Conservation (phyloP, 2,797 vertebrate genomes). For the Phalloptychus januarius region DNA sequence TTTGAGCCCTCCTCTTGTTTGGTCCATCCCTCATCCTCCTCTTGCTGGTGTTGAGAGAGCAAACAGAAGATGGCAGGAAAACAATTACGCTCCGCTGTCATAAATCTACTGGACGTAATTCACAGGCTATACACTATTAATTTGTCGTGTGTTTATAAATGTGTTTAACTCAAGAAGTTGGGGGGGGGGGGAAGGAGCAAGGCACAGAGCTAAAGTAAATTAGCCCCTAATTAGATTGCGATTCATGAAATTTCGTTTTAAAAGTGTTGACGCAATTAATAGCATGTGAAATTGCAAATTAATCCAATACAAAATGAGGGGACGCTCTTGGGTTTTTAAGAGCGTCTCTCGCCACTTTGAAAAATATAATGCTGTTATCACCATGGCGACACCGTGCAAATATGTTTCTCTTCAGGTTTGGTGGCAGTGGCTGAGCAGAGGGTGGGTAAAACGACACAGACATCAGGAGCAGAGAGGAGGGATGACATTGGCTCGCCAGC, state of each 20-base stretch:
- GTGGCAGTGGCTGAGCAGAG: slow-evolving; percentile 19
- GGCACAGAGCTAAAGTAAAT: slow-evolving; percentile 69
- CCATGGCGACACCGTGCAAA: slow-evolving; percentile 65
- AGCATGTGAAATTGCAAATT: slow-evolving; percentile 81
- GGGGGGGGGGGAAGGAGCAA: slow-evolving; percentile 31
- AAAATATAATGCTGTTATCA: slow-evolving; percentile 63
- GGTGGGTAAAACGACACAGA: slow-evolving; percentile 20
- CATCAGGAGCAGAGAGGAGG: slow-evolving; percentile 7
- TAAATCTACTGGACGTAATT: slow-evolving; percentile 77
- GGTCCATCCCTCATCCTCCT: slow-evolving; percentile 51
- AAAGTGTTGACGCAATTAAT: slow-evolving; percentile 81
- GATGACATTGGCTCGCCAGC: slow-evolving; percentile 39
- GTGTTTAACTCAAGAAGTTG: slow-evolving; percentile 66
- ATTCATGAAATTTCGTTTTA: slow-evolving; percentile 77
- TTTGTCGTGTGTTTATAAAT: slow-evolving; percentile 79
- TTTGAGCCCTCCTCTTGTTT: slow-evolving; percentile 31
- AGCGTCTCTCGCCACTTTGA: slow-evolving; percentile 51
- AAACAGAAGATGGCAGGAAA: slow-evolving; percentile 54
- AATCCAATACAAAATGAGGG: slow-evolving; percentile 69
- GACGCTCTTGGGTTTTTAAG: slow-evolving; percentile 61
- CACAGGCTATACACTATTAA: slow-evolving; percentile 71
- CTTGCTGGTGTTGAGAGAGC: slow-evolving; percentile 47
- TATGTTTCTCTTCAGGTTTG: slow-evolving; percentile 46
- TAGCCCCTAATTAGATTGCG: slow-evolving; percentile 79
- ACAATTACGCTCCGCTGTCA: slow-evolving; percentile 74